These are phyloP conservation scores for Lathronympha strigana DNA, from an alignment of 2,888 invertebrate genomes.

Conservation along the genomic window DNA sequence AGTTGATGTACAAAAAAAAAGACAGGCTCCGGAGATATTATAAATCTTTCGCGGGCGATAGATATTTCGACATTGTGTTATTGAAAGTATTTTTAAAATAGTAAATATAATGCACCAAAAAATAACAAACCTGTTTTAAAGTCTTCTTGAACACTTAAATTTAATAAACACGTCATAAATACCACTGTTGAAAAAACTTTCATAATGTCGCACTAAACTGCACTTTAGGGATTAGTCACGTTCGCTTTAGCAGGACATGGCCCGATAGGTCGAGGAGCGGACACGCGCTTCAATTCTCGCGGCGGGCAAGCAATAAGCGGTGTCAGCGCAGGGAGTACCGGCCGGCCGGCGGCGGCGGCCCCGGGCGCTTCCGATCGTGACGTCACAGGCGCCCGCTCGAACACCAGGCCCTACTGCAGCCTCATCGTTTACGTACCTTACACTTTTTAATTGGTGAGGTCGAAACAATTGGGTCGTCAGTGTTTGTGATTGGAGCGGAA, in stretches of 20 bases:
- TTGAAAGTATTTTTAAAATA: neutral
- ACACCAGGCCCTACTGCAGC: slow-evolving; percentile 52
- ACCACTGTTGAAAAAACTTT: slow-evolving; percentile 10
- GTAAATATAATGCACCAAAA: neutral
- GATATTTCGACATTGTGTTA: no score
- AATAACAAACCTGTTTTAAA: slow-evolving; percentile 62
- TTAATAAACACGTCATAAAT: slow-evolving; percentile 30
- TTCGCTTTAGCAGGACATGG: slow-evolving; percentile 63
- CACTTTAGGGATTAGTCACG: slow-evolving; percentile 48
- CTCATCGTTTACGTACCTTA: slow-evolving; percentile 67
- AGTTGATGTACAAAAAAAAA: no score
- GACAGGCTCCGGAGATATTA: no score
- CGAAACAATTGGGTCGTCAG: slow-evolving; percentile 79
- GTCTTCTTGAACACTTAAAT: slow-evolving; percentile 59
- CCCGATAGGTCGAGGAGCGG: slow-evolving; percentile 69
- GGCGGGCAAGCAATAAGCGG: slow-evolving; percentile 72
- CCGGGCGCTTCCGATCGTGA: slow-evolving; percentile 70
- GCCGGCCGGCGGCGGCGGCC: slow-evolving; percentile 49
- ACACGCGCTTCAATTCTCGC: slow-evolving; percentile 80
- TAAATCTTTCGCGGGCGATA: no score
- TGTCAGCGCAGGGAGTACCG: slow-evolving; percentile 68
- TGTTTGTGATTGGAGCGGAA: slow-evolving; percentile 57
- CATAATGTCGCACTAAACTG: slow-evolving; percentile 35
- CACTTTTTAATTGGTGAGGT: slow-evolving; percentile 82
- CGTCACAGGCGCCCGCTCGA: slow-evolving; percentile 57